Conservation (phyloP, 2,888 invertebrate species). For the Morpho deidamia region DNA sequence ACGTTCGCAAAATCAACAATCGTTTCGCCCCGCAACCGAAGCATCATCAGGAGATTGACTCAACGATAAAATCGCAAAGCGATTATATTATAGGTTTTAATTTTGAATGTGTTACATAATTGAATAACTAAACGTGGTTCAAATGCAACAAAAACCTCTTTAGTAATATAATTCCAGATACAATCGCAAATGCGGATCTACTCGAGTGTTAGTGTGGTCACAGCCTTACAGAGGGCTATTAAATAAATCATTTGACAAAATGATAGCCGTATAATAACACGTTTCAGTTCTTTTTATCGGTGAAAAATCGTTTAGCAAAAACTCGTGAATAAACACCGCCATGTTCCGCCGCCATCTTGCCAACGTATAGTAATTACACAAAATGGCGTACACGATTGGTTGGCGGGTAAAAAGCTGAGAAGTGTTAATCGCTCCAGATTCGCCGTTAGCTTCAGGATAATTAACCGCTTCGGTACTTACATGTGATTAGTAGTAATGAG, state of each 20-base stretch:
- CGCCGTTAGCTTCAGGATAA: slow-evolving; percentile 59
- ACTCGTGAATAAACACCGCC: slow-evolving; percentile 42
- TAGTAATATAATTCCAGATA: too few species aligned
- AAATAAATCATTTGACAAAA: background rate
- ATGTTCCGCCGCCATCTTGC: slow-evolving; percentile 40
- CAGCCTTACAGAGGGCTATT: too few species aligned
- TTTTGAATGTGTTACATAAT: too few species aligned
- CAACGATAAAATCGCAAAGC: too few species aligned
- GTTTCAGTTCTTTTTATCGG: slow-evolving; percentile 3
- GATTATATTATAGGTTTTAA: too few species aligned
- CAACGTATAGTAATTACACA: slow-evolving; percentile 55
- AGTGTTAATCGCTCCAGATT: slow-evolving; percentile 67
- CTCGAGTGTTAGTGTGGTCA: too few species aligned
- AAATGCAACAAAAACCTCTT: too few species aligned
- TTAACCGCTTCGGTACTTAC: slow-evolving; percentile 34
- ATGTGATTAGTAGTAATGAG: slow-evolving; percentile 26
- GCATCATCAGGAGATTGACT: too few species aligned
- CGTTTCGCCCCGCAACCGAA: too few species aligned
- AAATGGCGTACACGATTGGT: slow-evolving; percentile 62
- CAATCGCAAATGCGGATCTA: too few species aligned
- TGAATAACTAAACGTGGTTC: too few species aligned
- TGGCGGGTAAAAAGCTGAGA: slow-evolving; percentile 53
- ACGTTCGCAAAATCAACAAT: too few species aligned
- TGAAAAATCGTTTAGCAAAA: slow-evolving; percentile 34
- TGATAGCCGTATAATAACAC: slow-evolving; percentile 8